A percentile compares a stretch with the other conserved stretches of the same genome.
These are phyloP conservation scores for Heliconius congener DNA, from an alignment of 1,140 invertebrate genomes.

Conservation along the genomic window DNA sequence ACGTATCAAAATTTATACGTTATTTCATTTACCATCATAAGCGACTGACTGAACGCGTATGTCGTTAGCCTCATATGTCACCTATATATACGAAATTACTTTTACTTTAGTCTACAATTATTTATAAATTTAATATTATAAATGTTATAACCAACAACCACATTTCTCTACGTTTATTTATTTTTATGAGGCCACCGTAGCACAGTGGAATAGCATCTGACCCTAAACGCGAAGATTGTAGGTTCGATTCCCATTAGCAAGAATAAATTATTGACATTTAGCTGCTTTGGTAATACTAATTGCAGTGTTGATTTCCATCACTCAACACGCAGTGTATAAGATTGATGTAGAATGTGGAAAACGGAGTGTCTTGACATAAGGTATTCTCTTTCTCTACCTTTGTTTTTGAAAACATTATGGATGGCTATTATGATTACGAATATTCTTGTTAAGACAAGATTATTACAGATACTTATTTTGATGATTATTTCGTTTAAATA, in stretches of 20 bases:
- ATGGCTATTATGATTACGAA: too few relatives aligned
- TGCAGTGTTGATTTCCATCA: too few relatives aligned
- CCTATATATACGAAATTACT: slow-evolving; percentile 14
- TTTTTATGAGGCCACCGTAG: neutral
- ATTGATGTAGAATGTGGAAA: too few relatives aligned
- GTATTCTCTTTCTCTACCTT: too few relatives aligned
- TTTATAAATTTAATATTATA: slow-evolving; percentile 13
- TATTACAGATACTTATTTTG: too few relatives aligned
- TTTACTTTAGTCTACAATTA: slow-evolving; percentile 24
- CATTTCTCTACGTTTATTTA: neutral
- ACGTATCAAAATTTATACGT: neutral
- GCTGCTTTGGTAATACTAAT: neutral
- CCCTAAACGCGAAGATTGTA: neutral
- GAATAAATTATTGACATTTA: neutral
- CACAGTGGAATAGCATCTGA: neutral
- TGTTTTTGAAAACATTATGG: too few relatives aligned
- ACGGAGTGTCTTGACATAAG: too few relatives aligned
- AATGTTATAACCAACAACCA: neutral
- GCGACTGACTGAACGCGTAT: neutral
- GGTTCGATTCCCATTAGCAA: neutral
- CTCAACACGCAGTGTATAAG: too few relatives aligned
- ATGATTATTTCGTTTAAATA: too few relatives aligned
- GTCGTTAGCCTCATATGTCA: slow-evolving; percentile 23
- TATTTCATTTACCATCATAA: neutral
- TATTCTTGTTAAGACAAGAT: too few relatives aligned